Percentiles rank a stretch among this genome's conserved stretches.
Conservation (phyloP, 2,888 invertebrate genomes). For the Apamea crenata region DNA sequence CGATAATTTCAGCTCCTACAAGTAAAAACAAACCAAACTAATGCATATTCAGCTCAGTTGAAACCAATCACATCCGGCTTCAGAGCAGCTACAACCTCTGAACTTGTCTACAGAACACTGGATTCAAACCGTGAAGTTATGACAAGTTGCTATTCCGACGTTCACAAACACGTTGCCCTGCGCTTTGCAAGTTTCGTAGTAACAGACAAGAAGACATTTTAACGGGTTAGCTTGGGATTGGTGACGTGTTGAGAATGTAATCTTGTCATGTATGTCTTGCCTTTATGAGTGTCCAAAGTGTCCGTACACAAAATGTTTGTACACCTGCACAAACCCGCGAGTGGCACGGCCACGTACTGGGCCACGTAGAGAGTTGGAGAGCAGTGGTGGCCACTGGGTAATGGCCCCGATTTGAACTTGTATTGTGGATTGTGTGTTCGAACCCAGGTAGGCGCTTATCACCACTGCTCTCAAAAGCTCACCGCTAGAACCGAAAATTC, state of each 20-base stretch:
- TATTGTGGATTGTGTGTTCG: too few species aligned
- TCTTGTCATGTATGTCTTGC: neutral
- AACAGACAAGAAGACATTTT: conserved; percentile 10
- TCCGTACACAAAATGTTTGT: neutral
- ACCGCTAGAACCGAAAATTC: too few species aligned
- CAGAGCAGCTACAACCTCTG: neutral
- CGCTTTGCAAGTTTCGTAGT: conserved; percentile 1
- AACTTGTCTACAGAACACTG: conserved; percentile 7
- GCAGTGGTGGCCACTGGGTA: too few species aligned
- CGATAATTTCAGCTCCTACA: neutral
- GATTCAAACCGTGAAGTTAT: conserved; percentile 30
- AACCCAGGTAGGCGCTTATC: too few species aligned
- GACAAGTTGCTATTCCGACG: conserved; percentile 27
- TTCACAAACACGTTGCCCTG: conserved; percentile 15
- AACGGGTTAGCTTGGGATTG: conserved; percentile 2
- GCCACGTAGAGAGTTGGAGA: too few species aligned
- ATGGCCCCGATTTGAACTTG: too few species aligned
- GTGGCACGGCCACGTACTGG: neutral
- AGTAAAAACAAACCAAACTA: conserved; percentile 2
- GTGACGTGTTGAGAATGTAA: conserved; percentile 5
- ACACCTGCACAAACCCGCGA: neutral
- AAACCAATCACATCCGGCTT: conserved; percentile 14
- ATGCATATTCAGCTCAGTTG: conserved; percentile 19
- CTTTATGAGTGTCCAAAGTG: neutral
- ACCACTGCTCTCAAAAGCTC: too few species aligned